Evolutionary conservation across 2,113 vertebrate genomes (phyloP).

Genomic region (Recurvirostra avosetta): DNA sequence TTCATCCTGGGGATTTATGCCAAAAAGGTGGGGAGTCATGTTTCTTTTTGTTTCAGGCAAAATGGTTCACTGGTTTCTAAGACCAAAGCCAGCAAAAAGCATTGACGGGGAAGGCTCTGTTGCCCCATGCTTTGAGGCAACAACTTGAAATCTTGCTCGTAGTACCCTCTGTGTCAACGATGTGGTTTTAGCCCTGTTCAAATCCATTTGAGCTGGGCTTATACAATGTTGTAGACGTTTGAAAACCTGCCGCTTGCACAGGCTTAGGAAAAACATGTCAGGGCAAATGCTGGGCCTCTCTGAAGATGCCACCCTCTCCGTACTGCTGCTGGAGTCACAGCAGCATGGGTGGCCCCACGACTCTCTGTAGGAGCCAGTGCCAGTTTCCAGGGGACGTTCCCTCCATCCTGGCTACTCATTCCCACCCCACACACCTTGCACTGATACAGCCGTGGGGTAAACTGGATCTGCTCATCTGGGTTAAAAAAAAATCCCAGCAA

Average conservation of each 20-base stretch:
- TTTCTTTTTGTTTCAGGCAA: neutral
- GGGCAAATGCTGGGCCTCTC: neutral
- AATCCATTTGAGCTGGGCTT: neutral
- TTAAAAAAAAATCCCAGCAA: neutral
- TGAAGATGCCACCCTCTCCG: neutral
- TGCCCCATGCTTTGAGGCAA: neutral
- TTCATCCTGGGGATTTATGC: neutral
- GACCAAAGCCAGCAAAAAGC: neutral
- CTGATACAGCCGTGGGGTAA: rapidly evolving
- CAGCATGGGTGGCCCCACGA: rapidly evolving
- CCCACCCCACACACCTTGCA: neutral
- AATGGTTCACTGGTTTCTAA: neutral
- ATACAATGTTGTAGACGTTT: neutral
- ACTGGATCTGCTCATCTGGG: neutral
- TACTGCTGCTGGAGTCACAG: neutral
- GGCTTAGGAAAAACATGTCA: neutral
- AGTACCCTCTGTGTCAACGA: neutral
- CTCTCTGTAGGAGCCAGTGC: neutral
- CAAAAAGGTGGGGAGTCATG: rapidly evolving
- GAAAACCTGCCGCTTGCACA: neutral
- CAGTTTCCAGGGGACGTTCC: neutral
- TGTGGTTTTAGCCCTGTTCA: neutral
- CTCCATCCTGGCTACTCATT: neutral
- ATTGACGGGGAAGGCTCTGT: neutral
- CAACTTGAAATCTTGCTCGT: neutral